Evolutionary conservation across 2,888 invertebrate genomes (phyloP), one percentile per base, ranked within the genome.

Genomic region (Ceramica pisi): DNA sequence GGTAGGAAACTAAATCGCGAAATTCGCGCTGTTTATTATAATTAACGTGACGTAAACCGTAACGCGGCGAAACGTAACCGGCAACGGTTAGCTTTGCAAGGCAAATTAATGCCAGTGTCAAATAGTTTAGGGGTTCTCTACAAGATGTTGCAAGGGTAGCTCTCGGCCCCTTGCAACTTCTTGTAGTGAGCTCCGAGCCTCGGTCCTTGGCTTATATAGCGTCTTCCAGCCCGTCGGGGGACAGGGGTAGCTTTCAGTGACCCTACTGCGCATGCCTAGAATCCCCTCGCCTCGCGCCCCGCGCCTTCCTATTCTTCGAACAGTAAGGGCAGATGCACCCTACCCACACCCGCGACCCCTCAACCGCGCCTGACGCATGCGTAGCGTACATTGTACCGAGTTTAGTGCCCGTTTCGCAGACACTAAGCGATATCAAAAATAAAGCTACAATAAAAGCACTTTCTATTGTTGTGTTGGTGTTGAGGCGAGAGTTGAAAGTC

Each of bases 21-120:
- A 31, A n/a, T n/a, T n/a, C n/a, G n/a, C 31, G 6, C 31, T 31
- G 31, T 5, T 31, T 31, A 31, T 31, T 31, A 31, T 31, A 31
- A 31, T 2, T 31, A 31, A 31, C 5, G 31, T 31, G 5, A 44
- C 44, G 44, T 48, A 50, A 14, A 10, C 21, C 1, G 5, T 50
- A 41, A 53, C 53, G 16, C 16, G 26, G 12, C 16, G 26, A 26
- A 16, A 31, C 26, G 19, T 53, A 31, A 55, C 31, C n/a, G 1
- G 10, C 31, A n/a, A 6, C 10, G n/a, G 10, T 19, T n/a, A 35
- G 19, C 26, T 16, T 53, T 16, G 19, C 53, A 53, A 53, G 53
- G 26, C 26, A 53, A 53, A 8, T n/a, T 31, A 31, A 35, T 55
- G 55, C 55, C 55, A n/a, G 55, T 55, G n/a, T 35, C n/a, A 55